Conservation (phyloP, 2,888 invertebrate species). For the Lypha dubia region DNA sequence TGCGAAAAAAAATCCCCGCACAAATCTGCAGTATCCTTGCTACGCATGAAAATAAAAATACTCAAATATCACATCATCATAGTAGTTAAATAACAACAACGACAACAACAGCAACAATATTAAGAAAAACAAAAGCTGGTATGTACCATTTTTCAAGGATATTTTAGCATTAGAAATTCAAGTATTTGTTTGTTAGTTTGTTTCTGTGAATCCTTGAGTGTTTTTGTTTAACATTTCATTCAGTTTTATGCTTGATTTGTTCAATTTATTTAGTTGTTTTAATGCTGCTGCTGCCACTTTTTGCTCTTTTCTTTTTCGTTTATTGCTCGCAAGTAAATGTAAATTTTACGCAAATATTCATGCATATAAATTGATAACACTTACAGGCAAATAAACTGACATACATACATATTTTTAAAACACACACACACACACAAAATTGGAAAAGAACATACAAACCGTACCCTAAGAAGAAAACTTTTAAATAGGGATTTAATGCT, state of each 20-base stretch:
- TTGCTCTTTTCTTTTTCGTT: slow-evolving; percentile 13
- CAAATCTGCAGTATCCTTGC: neutral
- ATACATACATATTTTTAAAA: neutral
- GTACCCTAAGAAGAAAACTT: neutral
- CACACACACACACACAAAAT: neutral
- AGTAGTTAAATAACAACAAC: neutral
- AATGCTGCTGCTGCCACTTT: slow-evolving; percentile 38
- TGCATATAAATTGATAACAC: slow-evolving; percentile 66
- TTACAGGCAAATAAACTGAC: too few relatives aligned
- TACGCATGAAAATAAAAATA: neutral
- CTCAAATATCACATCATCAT: neutral
- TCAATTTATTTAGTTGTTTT: slow-evolving; percentile 67
- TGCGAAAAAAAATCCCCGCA: neutral
- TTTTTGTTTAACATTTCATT: slow-evolving; percentile 59
- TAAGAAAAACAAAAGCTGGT: too few relatives aligned
- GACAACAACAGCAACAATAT: too few relatives aligned
- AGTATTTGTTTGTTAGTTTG: neutral
- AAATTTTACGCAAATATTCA: slow-evolving; percentile 71
- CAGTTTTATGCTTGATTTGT: slow-evolving; percentile 69
- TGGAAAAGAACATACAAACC: neutral
- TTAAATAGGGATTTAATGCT: slow-evolving; percentile 16
- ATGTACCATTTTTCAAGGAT: slow-evolving; percentile 7
- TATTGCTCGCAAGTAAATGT: slow-evolving; percentile 59
- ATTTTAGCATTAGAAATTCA: slow-evolving; percentile 13
- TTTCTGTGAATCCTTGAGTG: slow-evolving; percentile 8